Evolutionary conservation across 1,140 invertebrate species (phyloP).

Genomic region (Druon quercuslanigerum): DNA sequence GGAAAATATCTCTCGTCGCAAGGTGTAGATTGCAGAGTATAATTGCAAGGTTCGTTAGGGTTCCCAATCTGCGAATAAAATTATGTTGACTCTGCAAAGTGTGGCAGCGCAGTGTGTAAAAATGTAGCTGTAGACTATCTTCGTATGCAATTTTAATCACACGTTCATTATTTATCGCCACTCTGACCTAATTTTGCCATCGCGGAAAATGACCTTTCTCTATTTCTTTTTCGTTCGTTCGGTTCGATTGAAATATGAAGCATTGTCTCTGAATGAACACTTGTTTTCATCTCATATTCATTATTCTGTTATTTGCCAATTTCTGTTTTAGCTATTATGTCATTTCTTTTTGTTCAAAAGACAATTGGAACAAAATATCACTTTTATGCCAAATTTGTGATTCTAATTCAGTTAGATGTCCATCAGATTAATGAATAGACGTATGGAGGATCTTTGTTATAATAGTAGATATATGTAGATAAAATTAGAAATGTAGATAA

Average conservation of each 20-base stretch:
- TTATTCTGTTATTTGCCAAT: neutral
- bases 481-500: too few species aligned
- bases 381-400: too few species aligned
- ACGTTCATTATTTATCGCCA: slow-evolving; percentile 6
- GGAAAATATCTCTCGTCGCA: too few species aligned
- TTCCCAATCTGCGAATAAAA: neutral
- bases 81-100: slow-evolving; percentile 22
- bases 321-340: neutral
- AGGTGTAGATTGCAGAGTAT: neutral
- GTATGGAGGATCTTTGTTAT: neutral
- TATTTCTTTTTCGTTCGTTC: slow-evolving; percentile 32
- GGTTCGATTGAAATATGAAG: slow-evolving; percentile 40
- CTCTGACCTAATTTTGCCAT: neutral
- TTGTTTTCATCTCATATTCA: neutral
- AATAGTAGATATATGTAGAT: too few species aligned
- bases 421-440: too few species aligned
- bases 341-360: neutral
- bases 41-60: slow-evolving; percentile 14
- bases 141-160: slow-evolving; percentile 5
- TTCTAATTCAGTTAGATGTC: too few species aligned
- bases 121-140: neutral
- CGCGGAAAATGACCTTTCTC: neutral
- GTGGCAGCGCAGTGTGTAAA: neutral
- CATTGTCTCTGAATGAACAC: neutral
- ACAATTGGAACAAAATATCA: neutral